Evolutionary conservation across 2,113 vertebrate genomes (phyloP).

Genomic region (Galeopterus variegatus): DNA sequence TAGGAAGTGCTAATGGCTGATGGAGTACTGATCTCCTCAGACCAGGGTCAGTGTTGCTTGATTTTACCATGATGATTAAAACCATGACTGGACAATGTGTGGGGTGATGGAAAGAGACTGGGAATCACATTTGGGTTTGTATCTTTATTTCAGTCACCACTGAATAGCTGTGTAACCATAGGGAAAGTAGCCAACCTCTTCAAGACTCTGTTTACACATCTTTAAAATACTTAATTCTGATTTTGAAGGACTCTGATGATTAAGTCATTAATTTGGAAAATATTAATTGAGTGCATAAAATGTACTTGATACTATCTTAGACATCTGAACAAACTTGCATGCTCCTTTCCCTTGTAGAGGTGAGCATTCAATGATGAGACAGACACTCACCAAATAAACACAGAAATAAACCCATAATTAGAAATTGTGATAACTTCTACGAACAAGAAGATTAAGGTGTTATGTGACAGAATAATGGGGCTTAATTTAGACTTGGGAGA

Average conservation of each 20-base stretch:
- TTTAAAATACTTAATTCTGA: slow-evolving; percentile 1
- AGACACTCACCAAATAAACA: background rate
- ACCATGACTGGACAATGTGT: background rate
- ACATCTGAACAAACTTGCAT: background rate
- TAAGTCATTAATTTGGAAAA: background rate
- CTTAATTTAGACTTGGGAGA: background rate
- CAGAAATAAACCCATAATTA: background rate
- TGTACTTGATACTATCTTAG: background rate
- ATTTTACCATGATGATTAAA: slow-evolving; percentile 13
- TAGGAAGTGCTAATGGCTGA: background rate
- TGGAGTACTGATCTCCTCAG: background rate
- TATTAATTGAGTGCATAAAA: background rate
- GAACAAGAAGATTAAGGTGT: background rate
- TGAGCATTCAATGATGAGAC: background rate
- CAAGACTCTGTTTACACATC: background rate
- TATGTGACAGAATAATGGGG: background rate
- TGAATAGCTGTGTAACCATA: background rate
- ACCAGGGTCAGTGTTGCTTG: background rate
- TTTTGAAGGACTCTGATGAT: background rate
- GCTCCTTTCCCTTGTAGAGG: background rate
- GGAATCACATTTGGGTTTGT: background rate
- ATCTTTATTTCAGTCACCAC: background rate
- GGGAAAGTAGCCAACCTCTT: background rate
- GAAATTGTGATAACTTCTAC: background rate
- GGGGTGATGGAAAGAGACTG: background rate